Conservation (phyloP, 1,140 invertebrate species). For the Ceratina australensis region DNA sequence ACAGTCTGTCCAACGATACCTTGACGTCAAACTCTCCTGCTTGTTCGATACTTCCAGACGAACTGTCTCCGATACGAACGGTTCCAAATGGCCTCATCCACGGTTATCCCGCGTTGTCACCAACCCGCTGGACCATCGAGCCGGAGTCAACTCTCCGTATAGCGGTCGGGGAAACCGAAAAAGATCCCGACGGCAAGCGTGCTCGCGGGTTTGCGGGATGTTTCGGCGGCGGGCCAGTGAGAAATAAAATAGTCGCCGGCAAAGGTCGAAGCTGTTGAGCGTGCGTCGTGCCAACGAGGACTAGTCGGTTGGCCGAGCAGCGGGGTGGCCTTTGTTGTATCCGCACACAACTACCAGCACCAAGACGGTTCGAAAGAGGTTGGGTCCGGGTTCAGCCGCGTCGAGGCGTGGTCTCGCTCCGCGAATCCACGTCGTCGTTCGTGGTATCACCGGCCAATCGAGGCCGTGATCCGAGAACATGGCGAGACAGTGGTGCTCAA, state of each 20-base stretch:
- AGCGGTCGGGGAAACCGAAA: background rate
- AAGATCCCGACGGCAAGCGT: background rate
- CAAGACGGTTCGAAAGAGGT: constrained; percentile 49
- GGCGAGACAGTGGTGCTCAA: constrained; percentile 76
- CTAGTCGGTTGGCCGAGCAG: constrained; percentile 64
- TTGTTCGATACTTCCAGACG: background rate
- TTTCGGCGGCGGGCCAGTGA: constrained; percentile 25
- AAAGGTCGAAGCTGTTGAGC: constrained; percentile 64
- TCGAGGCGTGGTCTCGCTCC: constrained; percentile 53
- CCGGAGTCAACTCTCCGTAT: background rate
- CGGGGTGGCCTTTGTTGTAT: constrained; percentile 64
- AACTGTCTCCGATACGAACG: background rate
- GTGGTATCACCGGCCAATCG: constrained; percentile 58
- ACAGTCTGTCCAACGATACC: background rate
- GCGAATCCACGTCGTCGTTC: constrained; percentile 60
- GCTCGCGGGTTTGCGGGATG: constrained; percentile 12
- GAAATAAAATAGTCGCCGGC: constrained; percentile 32
- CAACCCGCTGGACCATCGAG: background rate
- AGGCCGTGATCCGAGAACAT: constrained; percentile 63
- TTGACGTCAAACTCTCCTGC: background rate
- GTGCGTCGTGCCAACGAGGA: constrained; percentile 73
- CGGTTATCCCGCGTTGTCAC: background rate
- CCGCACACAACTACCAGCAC: constrained; percentile 62
- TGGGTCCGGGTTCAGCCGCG: constrained; percentile 45
- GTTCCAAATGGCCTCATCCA: background rate